phyloP scores from a whole-genome alignment of 2,113 vertebrate genomes.

The Mormoops blainvillei region DNA sequence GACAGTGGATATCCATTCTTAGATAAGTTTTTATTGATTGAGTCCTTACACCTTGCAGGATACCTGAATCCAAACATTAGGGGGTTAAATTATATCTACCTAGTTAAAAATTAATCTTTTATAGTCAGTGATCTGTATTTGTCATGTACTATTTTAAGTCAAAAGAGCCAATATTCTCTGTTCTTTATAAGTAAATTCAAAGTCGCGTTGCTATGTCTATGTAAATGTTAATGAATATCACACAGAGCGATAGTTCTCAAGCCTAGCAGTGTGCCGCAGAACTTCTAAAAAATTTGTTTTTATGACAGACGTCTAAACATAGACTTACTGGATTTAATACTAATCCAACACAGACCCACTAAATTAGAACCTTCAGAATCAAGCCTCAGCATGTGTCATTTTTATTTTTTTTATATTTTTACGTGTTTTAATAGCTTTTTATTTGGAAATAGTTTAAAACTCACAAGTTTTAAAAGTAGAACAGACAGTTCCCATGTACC shows the following conservation, averaged over 20 bases:
- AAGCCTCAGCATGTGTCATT: background rate
- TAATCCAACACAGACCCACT: background rate
- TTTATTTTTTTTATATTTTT: background rate
- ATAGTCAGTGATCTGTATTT: background rate
- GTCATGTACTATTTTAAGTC: background rate
- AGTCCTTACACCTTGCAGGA: background rate
- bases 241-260: background rate
- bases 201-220: background rate
- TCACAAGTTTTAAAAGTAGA: background rate
- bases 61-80: background rate
- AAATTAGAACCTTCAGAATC: background rate
- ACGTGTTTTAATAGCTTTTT: background rate
- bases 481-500: background rate
- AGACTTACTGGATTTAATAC: background rate
- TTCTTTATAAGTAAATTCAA: background rate
- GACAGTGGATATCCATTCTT: background rate
- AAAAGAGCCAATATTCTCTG: background rate
- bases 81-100: background rate
- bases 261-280: background rate
- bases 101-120: slow-evolving; percentile 10
- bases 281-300: background rate
- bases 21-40: background rate
- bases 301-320: background rate
- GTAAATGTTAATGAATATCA: background rate
- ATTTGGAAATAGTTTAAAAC: slow-evolving; percentile 25